Evolutionary conservation across 2,888 invertebrate species (phyloP).

Genomic region (Trilocha varians): DNA sequence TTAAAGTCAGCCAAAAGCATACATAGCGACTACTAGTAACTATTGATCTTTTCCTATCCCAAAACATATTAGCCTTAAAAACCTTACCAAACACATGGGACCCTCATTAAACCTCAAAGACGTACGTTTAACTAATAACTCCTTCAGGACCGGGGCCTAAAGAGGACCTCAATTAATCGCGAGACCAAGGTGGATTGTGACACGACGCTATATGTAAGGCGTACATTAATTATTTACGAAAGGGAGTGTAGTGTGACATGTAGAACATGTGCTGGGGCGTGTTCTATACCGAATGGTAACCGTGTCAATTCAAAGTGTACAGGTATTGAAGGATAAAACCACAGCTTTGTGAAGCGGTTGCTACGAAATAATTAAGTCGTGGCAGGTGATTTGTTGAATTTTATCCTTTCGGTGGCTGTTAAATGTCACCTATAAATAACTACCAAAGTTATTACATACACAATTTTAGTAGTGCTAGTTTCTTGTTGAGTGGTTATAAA

Average conservation of each 20-base stretch:
- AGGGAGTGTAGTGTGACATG: neutral
- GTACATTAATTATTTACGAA: constrained; percentile 6
- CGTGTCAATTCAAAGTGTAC: too few species aligned
- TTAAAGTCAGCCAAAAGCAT: too few species aligned
- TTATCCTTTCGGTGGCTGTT: neutral
- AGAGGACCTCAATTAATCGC: constrained; percentile 5
- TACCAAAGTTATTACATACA: too few species aligned
- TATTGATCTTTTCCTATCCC: too few species aligned
- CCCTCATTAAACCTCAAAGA: neutral
- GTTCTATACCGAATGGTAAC: too few species aligned
- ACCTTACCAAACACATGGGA: neutral
- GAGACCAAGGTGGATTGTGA: constrained; percentile 4
- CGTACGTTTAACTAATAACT: neutral
- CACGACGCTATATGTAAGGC: constrained; percentile 3
- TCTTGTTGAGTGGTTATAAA: too few species aligned
- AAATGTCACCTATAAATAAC: too few species aligned
- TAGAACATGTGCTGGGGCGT: too few species aligned
- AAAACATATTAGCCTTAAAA: neutral
- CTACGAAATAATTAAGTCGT: neutral
- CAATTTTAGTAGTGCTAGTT: too few species aligned
- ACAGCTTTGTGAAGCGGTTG: neutral
- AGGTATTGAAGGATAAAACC: neutral
- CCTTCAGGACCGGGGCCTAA: constrained; percentile 1
- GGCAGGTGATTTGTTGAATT: neutral
- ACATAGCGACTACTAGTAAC: too few species aligned